phyloP scores from a whole-genome alignment of 2,113 vertebrate species.

The Centropus bengalensis region DNA sequence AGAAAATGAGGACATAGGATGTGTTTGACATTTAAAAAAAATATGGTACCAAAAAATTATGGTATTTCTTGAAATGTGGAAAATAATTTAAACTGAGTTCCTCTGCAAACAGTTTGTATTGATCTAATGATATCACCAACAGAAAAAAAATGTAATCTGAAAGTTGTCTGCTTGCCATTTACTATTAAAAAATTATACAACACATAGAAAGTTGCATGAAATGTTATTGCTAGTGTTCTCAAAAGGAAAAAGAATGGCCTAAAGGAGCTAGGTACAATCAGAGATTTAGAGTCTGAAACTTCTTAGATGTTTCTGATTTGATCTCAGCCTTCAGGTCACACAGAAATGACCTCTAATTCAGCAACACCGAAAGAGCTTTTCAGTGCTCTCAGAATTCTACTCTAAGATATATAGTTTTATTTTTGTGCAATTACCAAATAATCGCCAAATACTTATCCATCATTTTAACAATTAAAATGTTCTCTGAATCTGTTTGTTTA shows the following conservation, averaged over 20 bases:
- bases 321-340: background rate
- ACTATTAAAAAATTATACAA: conserved; percentile 18
- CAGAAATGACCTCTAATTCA: background rate
- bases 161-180: conserved; percentile 20
- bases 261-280: background rate
- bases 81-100: background rate
- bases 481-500: background rate
- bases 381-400: background rate
- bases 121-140: background rate
- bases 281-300: background rate
- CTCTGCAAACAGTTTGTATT: conserved; percentile 2
- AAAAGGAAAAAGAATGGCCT: background rate
- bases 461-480: background rate
- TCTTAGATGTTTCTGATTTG: background rate
- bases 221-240: background rate
- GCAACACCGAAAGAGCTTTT: background rate
- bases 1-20: background rate
- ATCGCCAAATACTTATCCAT: background rate
- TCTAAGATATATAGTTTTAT: background rate
- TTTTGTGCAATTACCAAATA: background rate
- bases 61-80: background rate
- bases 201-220: background rate
- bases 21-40: background rate
- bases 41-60: background rate
- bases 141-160: background rate